Percentiles rank a stretch among this genome's conserved stretches.
phyloP scores from a whole-genome alignment of 2,113 vertebrate species.

The Bos javanicus region DNA sequence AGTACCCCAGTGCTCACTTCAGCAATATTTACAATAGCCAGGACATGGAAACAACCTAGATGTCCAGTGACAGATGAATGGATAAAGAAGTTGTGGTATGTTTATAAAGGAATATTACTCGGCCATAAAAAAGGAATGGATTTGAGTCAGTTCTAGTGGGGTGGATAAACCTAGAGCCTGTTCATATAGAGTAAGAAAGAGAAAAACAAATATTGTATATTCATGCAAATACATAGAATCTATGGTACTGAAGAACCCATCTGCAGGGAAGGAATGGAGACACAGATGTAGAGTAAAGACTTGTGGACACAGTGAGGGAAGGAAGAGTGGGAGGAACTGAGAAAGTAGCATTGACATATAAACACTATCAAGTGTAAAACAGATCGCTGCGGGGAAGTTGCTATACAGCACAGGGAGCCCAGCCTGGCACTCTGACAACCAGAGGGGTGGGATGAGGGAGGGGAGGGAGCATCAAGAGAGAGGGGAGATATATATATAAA shows the following conservation, averaged over 20 bases:
- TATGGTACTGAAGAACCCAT: neutral
- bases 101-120: neutral
- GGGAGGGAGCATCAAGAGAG: neutral
- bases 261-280: neutral
- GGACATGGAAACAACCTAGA: neutral
- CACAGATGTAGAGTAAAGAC: neutral
- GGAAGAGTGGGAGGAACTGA: neutral
- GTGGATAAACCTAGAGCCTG: neutral
- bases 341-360: rapidly evolving
- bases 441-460: neutral
- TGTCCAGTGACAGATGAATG: neutral
- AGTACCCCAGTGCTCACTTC: neutral
- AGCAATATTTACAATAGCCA: neutral
- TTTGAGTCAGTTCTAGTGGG: neutral
- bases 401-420: neutral
- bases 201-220: neutral
- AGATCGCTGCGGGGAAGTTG: neutral
- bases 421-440: neutral
- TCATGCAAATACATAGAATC: neutral
- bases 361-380: neutral
- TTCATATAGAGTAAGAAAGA: neutral
- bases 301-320: neutral
- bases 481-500: neutral
- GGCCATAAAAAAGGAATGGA: neutral
- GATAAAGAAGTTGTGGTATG: neutral